These are phyloP conservation scores for Cochlearius cochlearius DNA, from an alignment of 2,113 vertebrate genomes.

Conservation along the genomic window DNA sequence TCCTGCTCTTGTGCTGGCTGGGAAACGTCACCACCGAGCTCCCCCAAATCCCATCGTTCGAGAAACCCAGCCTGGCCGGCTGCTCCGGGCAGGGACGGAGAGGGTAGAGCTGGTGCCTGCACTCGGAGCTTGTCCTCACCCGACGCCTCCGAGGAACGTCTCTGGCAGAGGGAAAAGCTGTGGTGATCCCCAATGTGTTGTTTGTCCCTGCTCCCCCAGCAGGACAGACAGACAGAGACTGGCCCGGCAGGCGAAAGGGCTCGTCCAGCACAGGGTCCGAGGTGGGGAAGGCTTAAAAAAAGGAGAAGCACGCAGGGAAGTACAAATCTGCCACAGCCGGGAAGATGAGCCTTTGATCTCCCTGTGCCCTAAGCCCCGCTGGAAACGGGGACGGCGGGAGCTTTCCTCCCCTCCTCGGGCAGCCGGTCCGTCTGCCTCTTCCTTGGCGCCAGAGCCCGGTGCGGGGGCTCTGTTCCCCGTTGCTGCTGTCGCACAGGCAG, in stretches of 20 bases:
- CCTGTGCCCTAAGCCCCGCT: neutral
- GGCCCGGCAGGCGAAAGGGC: neutral
- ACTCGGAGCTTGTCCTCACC: neutral
- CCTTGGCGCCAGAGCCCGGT: neutral
- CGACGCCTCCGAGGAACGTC: neutral
- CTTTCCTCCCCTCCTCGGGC: neutral
- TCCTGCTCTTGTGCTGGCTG: neutral
- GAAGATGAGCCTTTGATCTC: slow-evolving; percentile 20
- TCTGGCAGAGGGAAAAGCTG: neutral
- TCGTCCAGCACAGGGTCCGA: neutral
- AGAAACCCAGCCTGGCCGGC: neutral
- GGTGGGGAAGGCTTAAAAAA: neutral
- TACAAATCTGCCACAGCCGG: neutral
- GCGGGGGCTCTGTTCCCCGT: neutral
- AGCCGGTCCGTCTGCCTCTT: neutral
- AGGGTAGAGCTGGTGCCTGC: neutral
- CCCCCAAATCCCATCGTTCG: rapidly evolving
- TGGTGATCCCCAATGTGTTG: rapidly evolving
- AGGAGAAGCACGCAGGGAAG: neutral
- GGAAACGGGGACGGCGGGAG: rapidly evolving
- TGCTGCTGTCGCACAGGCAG: neutral
- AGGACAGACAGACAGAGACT: neutral
- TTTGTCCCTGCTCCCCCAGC: neutral
- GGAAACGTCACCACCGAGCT: neutral
- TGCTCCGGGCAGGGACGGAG: neutral